These are phyloP conservation scores for Gorsachius magnificus DNA, from an alignment of 2,797 vertebrate species.

Conservation along the genomic window DNA sequence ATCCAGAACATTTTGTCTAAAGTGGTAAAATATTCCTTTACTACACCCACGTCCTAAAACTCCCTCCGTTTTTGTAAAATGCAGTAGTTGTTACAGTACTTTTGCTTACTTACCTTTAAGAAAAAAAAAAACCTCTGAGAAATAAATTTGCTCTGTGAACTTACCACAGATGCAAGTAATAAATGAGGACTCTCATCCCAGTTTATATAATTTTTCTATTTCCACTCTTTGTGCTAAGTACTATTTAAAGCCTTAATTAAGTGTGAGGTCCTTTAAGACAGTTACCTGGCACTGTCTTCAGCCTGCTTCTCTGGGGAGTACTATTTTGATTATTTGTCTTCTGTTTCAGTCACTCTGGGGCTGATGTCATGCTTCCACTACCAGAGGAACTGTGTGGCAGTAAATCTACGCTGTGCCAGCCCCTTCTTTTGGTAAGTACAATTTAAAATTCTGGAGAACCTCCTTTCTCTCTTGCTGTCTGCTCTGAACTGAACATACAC, in stretches of 20 bases:
- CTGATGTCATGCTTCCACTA: neutral
- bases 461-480: neutral
- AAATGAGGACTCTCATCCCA: neutral
- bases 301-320: neutral
- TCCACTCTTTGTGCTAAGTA: neutral
- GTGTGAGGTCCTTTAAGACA: neutral
- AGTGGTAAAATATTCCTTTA: neutral
- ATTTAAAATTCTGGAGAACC: neutral
- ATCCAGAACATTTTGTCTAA: neutral
- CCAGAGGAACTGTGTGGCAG: neutral
- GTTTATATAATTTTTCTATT: neutral
- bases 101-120: neutral
- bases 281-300: neutral
- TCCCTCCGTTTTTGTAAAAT: neutral
- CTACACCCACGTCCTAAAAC: neutral
- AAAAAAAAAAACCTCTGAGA: neutral
- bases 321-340: constrained; percentile 23
- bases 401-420: neutral
- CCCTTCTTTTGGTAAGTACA: neutral
- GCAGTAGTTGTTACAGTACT: neutral
- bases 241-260: neutral
- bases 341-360: neutral
- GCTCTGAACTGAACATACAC: neutral
- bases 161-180: neutral
- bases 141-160: neutral